Evolutionary conservation across 1,140 invertebrate genomes (phyloP).

Genomic region (Hormaphis cornu): DNA sequence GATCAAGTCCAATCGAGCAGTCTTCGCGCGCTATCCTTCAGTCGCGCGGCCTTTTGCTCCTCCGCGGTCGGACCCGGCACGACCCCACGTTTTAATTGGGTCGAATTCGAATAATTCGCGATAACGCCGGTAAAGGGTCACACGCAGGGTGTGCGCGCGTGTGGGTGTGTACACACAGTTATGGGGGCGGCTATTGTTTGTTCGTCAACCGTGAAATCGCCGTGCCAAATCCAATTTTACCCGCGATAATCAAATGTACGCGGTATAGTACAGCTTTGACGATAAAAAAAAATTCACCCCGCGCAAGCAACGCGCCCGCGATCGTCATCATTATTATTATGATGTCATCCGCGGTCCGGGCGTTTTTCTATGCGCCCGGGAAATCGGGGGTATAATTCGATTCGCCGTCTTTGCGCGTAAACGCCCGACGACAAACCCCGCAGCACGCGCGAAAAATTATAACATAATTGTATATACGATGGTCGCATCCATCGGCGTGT

Average conservation of each 20-base stretch:
- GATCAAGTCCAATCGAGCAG: too few relatives aligned
- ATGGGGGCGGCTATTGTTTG: slow-evolving; percentile 7
- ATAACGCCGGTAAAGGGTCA: too few relatives aligned
- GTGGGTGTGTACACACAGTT: not conserved
- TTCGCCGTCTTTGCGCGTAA: not conserved
- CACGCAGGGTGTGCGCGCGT: not conserved
- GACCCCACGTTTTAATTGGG: slow-evolving; percentile 21
- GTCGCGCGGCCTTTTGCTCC: not conserved
- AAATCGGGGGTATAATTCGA: slow-evolving; percentile 16
- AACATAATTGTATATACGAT: too few relatives aligned
- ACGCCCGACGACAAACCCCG: too few relatives aligned
- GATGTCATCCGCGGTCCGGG: slow-evolving; percentile 6
- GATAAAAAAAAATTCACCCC: slow-evolving; percentile 20
- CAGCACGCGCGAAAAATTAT: too few relatives aligned
- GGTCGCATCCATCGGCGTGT: too few relatives aligned
- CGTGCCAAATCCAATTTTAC: slow-evolving; percentile 14
- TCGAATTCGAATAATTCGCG: not conserved
- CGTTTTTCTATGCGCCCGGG: too few relatives aligned
- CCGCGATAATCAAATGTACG: slow-evolving; percentile 23
- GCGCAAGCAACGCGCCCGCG: not conserved
- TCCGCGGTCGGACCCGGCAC: not conserved
- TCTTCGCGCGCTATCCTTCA: not conserved
- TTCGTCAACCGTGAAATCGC: slow-evolving; percentile 28
- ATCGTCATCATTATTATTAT: not conserved
- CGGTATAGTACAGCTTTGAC: too few relatives aligned